Conservation (phyloP, 2,113 vertebrate species). For the Paramisgurnus dabryanus region DNA sequence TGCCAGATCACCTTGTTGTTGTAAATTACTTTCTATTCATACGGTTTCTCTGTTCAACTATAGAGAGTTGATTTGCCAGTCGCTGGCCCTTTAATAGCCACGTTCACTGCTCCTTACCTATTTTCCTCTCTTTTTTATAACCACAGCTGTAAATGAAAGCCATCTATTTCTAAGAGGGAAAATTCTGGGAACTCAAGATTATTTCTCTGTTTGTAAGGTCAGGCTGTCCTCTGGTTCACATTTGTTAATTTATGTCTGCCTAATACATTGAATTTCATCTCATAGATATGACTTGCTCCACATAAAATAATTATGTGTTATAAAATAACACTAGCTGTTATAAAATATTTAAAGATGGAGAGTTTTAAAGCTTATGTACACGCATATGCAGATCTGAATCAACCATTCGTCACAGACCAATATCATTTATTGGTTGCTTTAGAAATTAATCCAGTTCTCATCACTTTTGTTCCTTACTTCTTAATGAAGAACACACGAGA, state of each 20-base stretch:
- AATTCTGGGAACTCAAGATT: conserved; percentile 3
- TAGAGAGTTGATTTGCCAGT: conserved; percentile 11
- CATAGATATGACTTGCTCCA: too few relatives aligned
- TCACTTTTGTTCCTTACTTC: background rate
- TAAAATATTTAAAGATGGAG: background rate
- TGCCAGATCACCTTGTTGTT: conserved; percentile 8
- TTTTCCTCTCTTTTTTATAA: conserved; percentile 21
- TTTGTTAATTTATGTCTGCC: background rate
- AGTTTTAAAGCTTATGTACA: too few relatives aligned
- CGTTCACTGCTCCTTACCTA: background rate
- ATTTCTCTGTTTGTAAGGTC: conserved; percentile 14
- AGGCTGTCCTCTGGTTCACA: background rate
- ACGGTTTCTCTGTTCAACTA: background rate
- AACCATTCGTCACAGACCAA: background rate
- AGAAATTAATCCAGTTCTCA: background rate
- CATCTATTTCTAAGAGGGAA: conserved; percentile 14
- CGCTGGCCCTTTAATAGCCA: conserved; percentile 7
- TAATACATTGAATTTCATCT: background rate
- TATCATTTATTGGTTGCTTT: conserved; percentile 2
- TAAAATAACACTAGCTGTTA: background rate
- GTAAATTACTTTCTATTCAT: background rate
- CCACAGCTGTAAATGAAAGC: conserved; percentile 17
- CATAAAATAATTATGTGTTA: too few relatives aligned
- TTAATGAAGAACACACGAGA: background rate
- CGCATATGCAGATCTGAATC: too few relatives aligned